phyloP scores from a whole-genome alignment of 2,797 vertebrate genomes.

The Stomatorhinus walkeri region DNA sequence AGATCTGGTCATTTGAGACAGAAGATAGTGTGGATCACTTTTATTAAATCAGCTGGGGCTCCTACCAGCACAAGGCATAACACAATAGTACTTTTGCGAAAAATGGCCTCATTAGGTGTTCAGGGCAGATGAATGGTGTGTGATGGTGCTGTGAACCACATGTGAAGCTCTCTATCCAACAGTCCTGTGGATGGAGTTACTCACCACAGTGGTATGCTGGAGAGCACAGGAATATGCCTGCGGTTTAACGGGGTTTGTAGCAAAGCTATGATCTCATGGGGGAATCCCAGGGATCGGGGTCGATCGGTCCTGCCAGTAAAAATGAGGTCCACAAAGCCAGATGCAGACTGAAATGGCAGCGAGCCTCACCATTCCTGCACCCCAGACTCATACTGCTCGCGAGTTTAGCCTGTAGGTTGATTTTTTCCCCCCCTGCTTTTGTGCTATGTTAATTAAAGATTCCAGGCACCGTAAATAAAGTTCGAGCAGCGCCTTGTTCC shows the following conservation, averaged over 20 bases:
- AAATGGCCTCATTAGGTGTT: background rate
- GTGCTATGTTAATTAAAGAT: slow-evolving; percentile 7
- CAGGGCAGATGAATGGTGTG: background rate
- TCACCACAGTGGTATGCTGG: background rate
- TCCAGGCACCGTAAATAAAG: background rate
- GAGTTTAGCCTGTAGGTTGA: background rate
- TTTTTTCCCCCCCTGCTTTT: background rate
- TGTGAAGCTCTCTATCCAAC: background rate
- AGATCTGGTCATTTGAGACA: background rate
- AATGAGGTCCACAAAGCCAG: background rate
- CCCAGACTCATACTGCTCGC: background rate
- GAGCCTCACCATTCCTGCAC: background rate
- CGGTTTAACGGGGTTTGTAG: background rate
- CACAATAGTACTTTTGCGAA: background rate
- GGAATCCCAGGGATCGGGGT: background rate
- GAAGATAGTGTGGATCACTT: background rate
- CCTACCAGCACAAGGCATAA: background rate
- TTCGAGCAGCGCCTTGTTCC: background rate
- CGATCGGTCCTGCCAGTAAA: background rate
- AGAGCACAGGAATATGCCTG: background rate
- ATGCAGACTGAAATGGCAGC: background rate
- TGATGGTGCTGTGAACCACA: background rate
- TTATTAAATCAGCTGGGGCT: background rate
- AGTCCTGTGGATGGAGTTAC: background rate
- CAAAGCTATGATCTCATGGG: background rate